These are phyloP conservation scores for Siderastrea radians DNA, from an alignment of 92 coral and sea anemone species.

Conservation along the genomic window DNA sequence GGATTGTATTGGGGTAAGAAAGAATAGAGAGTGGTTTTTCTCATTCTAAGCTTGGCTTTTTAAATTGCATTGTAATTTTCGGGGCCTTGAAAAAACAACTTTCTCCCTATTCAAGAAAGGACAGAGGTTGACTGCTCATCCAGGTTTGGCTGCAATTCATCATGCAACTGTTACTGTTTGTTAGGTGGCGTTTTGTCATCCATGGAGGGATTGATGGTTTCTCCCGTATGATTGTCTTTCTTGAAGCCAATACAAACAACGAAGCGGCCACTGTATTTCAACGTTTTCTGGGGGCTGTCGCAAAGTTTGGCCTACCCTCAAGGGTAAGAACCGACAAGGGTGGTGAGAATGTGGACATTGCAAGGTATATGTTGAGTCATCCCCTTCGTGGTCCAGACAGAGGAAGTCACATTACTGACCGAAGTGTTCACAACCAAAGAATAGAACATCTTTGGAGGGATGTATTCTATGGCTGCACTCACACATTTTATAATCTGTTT, in stretches of 20 bases:
- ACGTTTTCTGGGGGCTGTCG: conserved; percentile 24
- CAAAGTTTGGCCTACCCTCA: conserved; percentile 20
- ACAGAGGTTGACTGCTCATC: conserved; percentile 12
- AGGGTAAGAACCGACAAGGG: conserved; percentile 35
- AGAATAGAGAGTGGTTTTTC: not conserved
- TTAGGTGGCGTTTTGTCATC: conserved; percentile 43
- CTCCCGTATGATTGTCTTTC: conserved; percentile 26
- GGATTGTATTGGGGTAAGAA: conserved; percentile 21
- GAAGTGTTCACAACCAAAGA: conserved; percentile 40
- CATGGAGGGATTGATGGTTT: conserved; percentile 36
- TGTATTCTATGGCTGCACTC: conserved; percentile 57
- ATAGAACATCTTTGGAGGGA: conserved; percentile 45
- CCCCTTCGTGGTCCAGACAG: conserved; percentile 46
- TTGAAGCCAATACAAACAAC: conserved; percentile 23
- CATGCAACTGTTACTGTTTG: not conserved
- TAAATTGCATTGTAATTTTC: conserved; percentile 5
- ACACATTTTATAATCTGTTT: conserved; percentile 53
- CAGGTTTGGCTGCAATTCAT: not conserved
- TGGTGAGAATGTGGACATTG: conserved; percentile 42
- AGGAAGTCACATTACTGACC: conserved; percentile 43
- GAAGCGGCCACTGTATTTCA: conserved; percentile 18
- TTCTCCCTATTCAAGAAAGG: conserved; percentile 1
- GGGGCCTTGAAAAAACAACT: not conserved
- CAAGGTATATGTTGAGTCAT: conserved; percentile 44
- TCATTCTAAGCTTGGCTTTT: no score